phyloP scores from a whole-genome alignment of 2,113 vertebrate genomes.

The Odocoileus hemionus region DNA sequence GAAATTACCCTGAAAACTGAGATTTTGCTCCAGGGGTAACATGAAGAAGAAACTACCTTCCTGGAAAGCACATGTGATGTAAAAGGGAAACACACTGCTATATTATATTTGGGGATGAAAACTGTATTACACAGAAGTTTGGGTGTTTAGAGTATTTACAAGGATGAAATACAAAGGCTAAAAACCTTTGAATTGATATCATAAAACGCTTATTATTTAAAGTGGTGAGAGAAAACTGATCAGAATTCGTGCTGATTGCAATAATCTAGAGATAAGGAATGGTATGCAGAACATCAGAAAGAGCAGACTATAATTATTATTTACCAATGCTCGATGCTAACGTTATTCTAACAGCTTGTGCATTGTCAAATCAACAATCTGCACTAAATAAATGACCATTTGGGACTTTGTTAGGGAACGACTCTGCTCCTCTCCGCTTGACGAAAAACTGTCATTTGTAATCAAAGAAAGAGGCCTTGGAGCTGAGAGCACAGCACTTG shows the following conservation, averaged over 20 bases:
- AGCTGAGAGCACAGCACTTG: constrained; percentile 44
- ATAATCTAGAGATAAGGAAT: neutral
- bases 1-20: constrained; percentile 40
- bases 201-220: neutral
- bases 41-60: constrained; percentile 28
- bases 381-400: constrained; percentile 66
- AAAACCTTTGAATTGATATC: neutral
- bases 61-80: neutral
- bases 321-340: constrained; percentile 34
- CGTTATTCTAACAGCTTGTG: constrained; percentile 64
- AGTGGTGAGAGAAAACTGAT: neutral
- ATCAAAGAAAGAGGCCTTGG: constrained; percentile 28
- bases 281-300: neutral
- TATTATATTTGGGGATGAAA: neutral
- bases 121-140: neutral
- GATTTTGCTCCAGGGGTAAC: constrained; percentile 26
- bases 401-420: constrained; percentile 58
- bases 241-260: neutral
- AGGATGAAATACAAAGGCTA: neutral
- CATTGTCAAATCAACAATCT: constrained; percentile 67
- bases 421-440: constrained; percentile 56
- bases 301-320: constrained; percentile 26
- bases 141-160: neutral
- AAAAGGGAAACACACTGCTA: neutral
- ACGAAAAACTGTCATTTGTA: constrained; percentile 51